Conservation (phyloP, 2,113 vertebrate species). For the Neolamprologus kungweensis region DNA sequence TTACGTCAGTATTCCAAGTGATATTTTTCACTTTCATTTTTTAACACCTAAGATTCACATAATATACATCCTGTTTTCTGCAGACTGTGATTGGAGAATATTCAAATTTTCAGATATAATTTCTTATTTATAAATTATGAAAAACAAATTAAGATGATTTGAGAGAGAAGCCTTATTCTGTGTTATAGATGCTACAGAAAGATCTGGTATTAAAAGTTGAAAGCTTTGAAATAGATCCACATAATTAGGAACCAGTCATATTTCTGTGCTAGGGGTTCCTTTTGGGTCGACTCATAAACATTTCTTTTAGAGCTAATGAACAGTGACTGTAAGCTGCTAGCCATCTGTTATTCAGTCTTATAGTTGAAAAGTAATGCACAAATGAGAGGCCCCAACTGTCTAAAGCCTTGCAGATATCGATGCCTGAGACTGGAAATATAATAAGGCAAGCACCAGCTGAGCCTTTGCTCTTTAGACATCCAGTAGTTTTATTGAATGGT, state of each 20-base stretch:
- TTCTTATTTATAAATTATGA: background rate
- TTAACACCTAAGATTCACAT: background rate
- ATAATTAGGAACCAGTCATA: background rate
- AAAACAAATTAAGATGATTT: background rate
- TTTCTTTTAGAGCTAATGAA: constrained; percentile 29
- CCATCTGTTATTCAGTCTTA: constrained; percentile 24
- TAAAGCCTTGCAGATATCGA: constrained; percentile 12
- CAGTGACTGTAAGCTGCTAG: background rate
- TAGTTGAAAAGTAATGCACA: constrained; percentile 5
- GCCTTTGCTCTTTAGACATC: background rate
- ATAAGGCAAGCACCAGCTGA: constrained; percentile 10
- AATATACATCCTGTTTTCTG: background rate
- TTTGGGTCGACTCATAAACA: background rate
- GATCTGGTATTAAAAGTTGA: background rate
- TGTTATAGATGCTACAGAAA: background rate
- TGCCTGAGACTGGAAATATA: background rate
- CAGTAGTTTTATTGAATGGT: background rate
- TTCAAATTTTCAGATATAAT: background rate
- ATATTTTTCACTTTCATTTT: constrained; percentile 26
- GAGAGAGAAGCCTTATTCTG: background rate
- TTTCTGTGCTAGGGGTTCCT: background rate
- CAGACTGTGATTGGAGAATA: background rate
- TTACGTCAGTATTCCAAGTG: constrained; percentile 40
- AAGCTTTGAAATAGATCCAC: background rate
- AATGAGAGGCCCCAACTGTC: constrained; percentile 2